phyloP scores from a whole-genome alignment of 2,113 vertebrate species.

The Acrocephalus kingi region DNA sequence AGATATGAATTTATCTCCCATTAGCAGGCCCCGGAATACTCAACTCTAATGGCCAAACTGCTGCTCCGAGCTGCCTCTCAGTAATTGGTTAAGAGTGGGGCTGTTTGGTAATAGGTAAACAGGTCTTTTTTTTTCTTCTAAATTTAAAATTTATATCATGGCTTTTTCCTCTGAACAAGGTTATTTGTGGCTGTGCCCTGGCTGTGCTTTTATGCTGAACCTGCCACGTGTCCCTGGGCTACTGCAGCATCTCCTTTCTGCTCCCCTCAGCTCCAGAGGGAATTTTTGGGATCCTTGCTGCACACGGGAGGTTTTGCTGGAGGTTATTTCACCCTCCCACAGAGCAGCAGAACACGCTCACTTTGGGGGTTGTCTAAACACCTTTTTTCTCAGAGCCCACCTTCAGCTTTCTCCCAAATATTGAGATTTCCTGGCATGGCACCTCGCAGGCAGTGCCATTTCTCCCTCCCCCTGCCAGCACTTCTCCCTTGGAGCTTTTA shows the following conservation, averaged over 20 bases:
- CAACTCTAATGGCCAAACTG: conserved; percentile 7
- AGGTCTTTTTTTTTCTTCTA: neutral
- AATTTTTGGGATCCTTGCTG: neutral
- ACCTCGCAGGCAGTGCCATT: neutral
- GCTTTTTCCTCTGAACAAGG: neutral
- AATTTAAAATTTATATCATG: neutral
- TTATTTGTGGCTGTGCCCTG: conserved; percentile 20
- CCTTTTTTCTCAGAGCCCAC: neutral
- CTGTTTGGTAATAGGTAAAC: neutral
- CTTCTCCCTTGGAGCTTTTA: neutral
- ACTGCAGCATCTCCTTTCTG: neutral
- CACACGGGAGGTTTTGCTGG: neutral
- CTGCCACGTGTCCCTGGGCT: neutral
- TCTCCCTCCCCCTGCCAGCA: neutral
- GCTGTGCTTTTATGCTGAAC: neutral
- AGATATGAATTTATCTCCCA: neutral
- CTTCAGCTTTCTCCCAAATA: neutral
- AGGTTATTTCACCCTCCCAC: neutral
- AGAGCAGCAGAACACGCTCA: neutral
- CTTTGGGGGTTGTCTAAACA: neutral
- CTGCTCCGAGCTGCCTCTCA: conserved; percentile 61
- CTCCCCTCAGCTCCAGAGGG: no score
- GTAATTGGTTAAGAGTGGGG: conserved; percentile 54
- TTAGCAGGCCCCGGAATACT: conserved; percentile 19
- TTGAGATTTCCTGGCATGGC: neutral